Evolutionary conservation across 2,113 vertebrate genomes (phyloP).

Genomic region (Perca flavescens): DNA sequence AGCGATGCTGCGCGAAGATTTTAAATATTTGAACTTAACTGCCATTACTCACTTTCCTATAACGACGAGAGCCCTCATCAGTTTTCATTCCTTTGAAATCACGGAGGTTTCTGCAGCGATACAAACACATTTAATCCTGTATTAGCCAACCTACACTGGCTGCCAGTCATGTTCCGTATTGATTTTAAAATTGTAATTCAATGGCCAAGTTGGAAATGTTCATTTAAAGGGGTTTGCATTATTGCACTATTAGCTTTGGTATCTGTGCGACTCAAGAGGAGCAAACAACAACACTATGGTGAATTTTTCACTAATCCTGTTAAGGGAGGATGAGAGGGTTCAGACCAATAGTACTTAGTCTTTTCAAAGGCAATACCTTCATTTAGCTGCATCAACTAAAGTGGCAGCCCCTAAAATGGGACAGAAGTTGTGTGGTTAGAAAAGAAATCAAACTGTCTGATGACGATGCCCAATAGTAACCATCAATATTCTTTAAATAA

Average conservation of each 20-base stretch:
- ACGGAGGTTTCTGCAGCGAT: no score
- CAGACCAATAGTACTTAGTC: background rate
- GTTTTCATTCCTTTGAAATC: no score
- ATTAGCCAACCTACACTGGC: no score
- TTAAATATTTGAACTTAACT: no score
- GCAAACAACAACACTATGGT: background rate
- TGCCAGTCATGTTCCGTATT: no score
- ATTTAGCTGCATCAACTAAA: conserved; percentile 11
- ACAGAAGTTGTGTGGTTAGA: background rate
- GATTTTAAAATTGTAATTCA: no score
- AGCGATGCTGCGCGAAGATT: no score
- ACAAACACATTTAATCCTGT: no score
- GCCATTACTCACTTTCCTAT: no score
- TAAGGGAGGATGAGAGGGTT: background rate
- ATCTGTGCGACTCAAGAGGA: background rate
- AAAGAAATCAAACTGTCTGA: conserved; percentile 1
- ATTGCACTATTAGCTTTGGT: background rate
- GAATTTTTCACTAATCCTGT: background rate
- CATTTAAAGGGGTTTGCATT: background rate
- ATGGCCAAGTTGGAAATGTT: no score
- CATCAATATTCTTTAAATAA: background rate
- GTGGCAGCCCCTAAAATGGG: background rate
- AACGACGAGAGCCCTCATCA: no score
- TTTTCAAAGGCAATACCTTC: conserved; percentile 8
- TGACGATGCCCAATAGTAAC: background rate